Conservation (phyloP, 2,888 invertebrate genomes). For the Trissolcus brochymenae region DNA sequence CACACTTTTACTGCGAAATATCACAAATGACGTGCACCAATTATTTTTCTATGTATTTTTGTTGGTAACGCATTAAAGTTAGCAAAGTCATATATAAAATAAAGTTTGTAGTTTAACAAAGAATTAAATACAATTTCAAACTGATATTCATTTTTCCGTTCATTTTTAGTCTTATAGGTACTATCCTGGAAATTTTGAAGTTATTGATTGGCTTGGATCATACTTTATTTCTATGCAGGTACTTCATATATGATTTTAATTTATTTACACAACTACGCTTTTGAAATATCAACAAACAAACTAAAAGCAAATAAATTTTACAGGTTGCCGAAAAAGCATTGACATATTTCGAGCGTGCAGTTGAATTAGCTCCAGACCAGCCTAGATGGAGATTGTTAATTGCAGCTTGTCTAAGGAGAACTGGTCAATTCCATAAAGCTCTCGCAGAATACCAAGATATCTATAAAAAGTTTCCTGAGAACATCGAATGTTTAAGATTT, state of each 20-base stretch:
- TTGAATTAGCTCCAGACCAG: conserved; percentile 78
- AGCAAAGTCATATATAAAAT: too few relatives aligned
- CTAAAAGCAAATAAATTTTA: neutral
- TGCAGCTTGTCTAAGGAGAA: conserved; percentile 89
- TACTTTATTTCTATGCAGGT: conserved; percentile 91
- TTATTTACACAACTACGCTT: neutral
- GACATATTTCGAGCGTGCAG: conserved; percentile 88
- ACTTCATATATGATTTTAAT: conserved; percentile 7
- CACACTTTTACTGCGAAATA: neutral
- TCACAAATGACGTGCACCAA: neutral
- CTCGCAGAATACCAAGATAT: conserved; percentile 89
- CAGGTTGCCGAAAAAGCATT: conserved; percentile 90
- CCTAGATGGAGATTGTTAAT: conserved; percentile 91
- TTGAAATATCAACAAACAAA: neutral
- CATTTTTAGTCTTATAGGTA: conserved; percentile 71
- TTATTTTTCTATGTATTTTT: too few relatives aligned
- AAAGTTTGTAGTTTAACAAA: too few relatives aligned
- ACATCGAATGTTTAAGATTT: conserved; percentile 93
- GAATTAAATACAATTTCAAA: too few relatives aligned
- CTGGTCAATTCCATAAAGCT: conserved; percentile 90
- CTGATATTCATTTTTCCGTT: conserved; percentile 55
- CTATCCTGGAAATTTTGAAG: conserved; percentile 78
- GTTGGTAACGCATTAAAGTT: too few relatives aligned
- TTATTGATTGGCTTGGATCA: conserved; percentile 92
- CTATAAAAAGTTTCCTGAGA: conserved; percentile 94